These are phyloP conservation scores for Montipora sp. DNA, from an alignment of 64 coral and sea anemone species.

Conservation along the genomic window DNA sequence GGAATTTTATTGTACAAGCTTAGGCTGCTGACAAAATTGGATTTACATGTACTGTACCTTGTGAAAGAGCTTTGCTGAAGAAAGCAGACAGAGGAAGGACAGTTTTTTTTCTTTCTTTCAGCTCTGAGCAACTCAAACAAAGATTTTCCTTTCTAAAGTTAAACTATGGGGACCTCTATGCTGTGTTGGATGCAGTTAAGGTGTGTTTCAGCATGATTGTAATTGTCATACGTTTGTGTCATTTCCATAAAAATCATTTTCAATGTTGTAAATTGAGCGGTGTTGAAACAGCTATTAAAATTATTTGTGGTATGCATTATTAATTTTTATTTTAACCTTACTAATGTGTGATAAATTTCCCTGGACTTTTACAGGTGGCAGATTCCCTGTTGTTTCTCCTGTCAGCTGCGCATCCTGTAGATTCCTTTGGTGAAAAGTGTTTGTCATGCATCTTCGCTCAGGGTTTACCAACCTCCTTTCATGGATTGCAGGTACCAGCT, in stretches of 20 bases:
- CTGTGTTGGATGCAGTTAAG: slow-evolving; percentile 83
- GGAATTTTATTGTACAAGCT: too few relatives aligned
- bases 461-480: slow-evolving; percentile 83
- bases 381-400: slow-evolving; percentile 85
- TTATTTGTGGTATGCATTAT: too few relatives aligned
- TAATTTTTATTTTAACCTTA: too few relatives aligned
- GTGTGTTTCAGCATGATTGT: slow-evolving; percentile 15
- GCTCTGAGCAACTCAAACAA: slow-evolving; percentile 80
- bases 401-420: slow-evolving; percentile 63
- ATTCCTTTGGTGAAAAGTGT: slow-evolving; percentile 83
- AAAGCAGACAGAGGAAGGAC: neutral
- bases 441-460: slow-evolving; percentile 91
- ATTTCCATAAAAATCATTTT: too few relatives aligned
- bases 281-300: too few relatives aligned
- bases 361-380: slow-evolving; percentile 62
- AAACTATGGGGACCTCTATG: slow-evolving; percentile 77
- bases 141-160: slow-evolving; percentile 77
- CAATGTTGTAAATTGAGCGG: too few relatives aligned
- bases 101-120: neutral
- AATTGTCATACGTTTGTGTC: too few relatives aligned
- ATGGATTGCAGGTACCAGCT: slow-evolving; percentile 68
- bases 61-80: too few relatives aligned
- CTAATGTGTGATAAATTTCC: neutral
- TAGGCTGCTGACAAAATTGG: too few relatives aligned
- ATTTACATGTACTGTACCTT: too few relatives aligned